Evolutionary conservation across 2,888 invertebrate species (phyloP), one percentile per base, ranked within the genome.

Genomic region (Acronicta leporina): DNA sequence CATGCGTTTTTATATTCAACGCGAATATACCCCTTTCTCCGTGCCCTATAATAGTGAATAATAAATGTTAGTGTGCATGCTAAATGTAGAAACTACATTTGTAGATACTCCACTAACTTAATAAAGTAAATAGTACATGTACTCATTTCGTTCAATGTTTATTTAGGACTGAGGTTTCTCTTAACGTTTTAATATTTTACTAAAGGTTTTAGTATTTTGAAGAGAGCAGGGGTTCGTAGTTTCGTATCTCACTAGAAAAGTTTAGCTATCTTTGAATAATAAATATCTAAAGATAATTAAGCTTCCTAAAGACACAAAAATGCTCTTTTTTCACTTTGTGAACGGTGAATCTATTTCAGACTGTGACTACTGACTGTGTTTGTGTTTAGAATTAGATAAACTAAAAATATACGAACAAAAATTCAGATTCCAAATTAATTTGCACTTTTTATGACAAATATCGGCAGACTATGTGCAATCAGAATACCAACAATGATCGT

Each of bases 401-500:
- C 11, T 40, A 43, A 59, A 43, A 49, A 49, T 38, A 3, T 16
- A 71, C 33, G 53, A 59, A 70, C 54, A 58, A 55, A 67, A 62
- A 55, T 44, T 25, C 9, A 50, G 25, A 38, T 53, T 53, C 6
- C 10, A 25, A 51, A 63, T 55, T 59, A 35, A 13, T 41, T 54
- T 52, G 20, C 27, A 40, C n/a, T 16, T 57, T 46, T 53, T 66
- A 46, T 16, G 11, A 25, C 30, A 11, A 47, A 20, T 50, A 40
- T 59, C 61, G 64, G 49, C 68, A 52, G 43, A 47, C 27, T 56
- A 49, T 13, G 40, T 44, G 78, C 38, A 38, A 79, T 69, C 52
- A 69, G 67, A 78, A 81, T 80, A 82, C 78, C 80, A 83, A 80
- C 80, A 67, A 68, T 68, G 51, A 66, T 64, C 66, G 43, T 2